These are phyloP conservation scores for Antheraea pernyi DNA, from an alignment of 1,140 invertebrate genomes.

Conservation along the genomic window DNA sequence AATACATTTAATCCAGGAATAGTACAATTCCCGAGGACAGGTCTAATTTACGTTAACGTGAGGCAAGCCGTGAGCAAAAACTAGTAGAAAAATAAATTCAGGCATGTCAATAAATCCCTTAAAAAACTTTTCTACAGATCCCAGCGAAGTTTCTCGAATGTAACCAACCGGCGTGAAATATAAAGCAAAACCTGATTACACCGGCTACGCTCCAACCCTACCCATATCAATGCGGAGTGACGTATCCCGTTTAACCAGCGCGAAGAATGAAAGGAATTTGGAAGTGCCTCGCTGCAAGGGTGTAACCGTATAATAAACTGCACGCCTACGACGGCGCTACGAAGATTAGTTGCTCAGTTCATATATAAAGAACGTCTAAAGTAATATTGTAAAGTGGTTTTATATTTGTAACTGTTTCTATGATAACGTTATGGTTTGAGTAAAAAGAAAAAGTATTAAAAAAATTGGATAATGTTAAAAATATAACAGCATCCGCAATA, in stretches of 20 bases:
- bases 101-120: neutral
- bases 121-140: neutral
- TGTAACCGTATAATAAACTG: constrained; percentile 6
- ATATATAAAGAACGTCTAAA: neutral
- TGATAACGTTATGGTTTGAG: too few relatives aligned
- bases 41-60: too few relatives aligned
- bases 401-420: too few relatives aligned
- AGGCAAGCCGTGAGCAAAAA: too few relatives aligned
- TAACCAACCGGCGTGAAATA: constrained; percentile 4
- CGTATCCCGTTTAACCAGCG: neutral
- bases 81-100: neutral
- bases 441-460: too few relatives aligned
- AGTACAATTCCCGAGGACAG: too few relatives aligned
- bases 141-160: neutral
- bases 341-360: neutral
- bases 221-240: constrained; percentile 13
- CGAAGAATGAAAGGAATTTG: constrained; percentile 9
- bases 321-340: neutral
- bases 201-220: neutral
- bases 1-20: too few relatives aligned
- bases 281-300: neutral
- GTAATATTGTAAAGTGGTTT: neutral
- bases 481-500: too few relatives aligned
- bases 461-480: too few relatives aligned
- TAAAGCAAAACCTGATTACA: constrained; percentile 13